Percentiles rank a stretch among this genome's conserved stretches.
Conservation (phyloP, 2,113 vertebrate genomes). For the Willisornis vidua region DNA sequence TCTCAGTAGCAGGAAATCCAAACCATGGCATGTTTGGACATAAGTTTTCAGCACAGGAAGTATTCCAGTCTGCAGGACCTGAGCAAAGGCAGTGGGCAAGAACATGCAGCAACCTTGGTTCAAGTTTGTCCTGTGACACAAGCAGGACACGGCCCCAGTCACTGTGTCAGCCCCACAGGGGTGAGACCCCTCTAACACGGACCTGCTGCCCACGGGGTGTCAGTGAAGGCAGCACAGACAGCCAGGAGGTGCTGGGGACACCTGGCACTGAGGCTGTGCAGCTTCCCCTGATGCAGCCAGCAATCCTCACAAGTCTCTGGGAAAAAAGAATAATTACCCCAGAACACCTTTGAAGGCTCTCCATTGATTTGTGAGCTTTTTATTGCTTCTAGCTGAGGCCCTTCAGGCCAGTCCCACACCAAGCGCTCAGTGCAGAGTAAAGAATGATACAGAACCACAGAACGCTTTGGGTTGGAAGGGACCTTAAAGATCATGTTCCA, state of each 20-base stretch:
- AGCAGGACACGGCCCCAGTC: accelerated
- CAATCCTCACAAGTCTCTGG: background rate
- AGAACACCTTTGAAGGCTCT: background rate
- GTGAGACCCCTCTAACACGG: accelerated
- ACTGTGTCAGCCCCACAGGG: background rate
- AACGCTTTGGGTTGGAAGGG: background rate
- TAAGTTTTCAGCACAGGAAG: background rate
- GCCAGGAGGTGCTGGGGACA: background rate
- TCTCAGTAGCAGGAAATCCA: background rate
- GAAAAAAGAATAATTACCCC: background rate
- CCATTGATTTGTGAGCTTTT: background rate
- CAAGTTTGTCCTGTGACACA: background rate
- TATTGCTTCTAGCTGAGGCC: background rate
- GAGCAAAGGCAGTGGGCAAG: background rate
- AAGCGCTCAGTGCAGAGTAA: background rate
- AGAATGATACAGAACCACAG: background rate
- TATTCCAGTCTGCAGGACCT: background rate
- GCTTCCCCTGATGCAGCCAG: background rate
- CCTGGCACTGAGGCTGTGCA: background rate
- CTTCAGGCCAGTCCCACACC: background rate
- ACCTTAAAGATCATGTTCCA: background rate
- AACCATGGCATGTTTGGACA: background rate
- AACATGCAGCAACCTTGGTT: accelerated
- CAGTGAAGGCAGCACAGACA: background rate
- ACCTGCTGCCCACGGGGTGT: background rate